Evolutionary conservation across 2,113 vertebrate genomes (phyloP), one percentile per base, ranked within the genome.

Genomic region (Callocephalon fimbriatum): DNA sequence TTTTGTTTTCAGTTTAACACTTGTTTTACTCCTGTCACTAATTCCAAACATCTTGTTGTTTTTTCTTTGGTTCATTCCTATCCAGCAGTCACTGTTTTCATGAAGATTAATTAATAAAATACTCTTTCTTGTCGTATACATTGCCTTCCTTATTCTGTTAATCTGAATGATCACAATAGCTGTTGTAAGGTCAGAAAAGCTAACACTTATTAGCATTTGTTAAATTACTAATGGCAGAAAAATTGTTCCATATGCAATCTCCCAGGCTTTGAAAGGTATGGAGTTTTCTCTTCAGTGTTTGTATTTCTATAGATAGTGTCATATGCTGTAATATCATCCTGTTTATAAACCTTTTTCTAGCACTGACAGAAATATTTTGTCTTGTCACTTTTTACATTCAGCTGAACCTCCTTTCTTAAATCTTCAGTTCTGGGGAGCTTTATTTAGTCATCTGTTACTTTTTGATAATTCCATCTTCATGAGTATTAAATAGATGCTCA

Each of bases 31-130:
- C 67, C 53, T 50, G 5, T 45, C 20, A 72, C 9, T 63, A 75
- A 51, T 76, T 48, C 5, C 48, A 90, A 72, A 22, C 7, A 45
- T 51, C 4, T 5, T 45, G 14, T 0, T 11, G 0, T 8, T 53
- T 59, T 56, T 71, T 8, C 9, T 78, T 92, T 66, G 5, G 3
- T 26, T 78, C 27, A 18, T 61, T 68, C 21, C 2, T 50, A 63
- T 6, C 4, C 29, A 51, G 6, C 6, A 38, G 47, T 29, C 35
- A 42, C 15, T 32, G 4, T 45, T 94, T 74, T 67, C 5, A 78
- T 38, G 1, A 77, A 50, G 25, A 44, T 88, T 77, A 59, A 66
- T 54, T 62, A 47, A 58, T 44, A 63, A 83, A 51, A 48, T 16
- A 58, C 32, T 50, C 19, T 61, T 19, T 74, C 32, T 22, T 38